Evolutionary conservation across 2,888 invertebrate genomes (phyloP), one percentile per base, ranked within the genome.

Genomic region (Leptopilina drosophilae): DNA sequence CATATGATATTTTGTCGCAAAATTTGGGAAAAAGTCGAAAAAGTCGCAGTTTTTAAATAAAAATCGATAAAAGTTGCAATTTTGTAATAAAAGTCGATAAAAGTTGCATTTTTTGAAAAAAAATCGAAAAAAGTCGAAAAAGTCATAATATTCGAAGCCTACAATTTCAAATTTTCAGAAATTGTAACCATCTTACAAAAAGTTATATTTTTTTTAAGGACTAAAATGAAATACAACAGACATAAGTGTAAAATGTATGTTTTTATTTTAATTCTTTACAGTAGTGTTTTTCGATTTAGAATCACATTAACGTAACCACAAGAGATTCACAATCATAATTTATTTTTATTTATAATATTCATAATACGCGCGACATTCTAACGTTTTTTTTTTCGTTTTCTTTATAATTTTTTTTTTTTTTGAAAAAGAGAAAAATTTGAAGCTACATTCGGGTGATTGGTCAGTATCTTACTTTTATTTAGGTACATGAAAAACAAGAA

Each of bases 281-380:
- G 73, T 73, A 73, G 88, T 94, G 93, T 93, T 94, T 93, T 87
- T 87, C 93, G 93, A 94, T 69, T 53, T 49, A 53, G n/a, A 94
- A 94, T 94, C 93, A 94, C 94, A 90, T 91, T 93, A 94, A 93
- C 93, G 92, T 93, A 91, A 64, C 91, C 93, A 94, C 94, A 94
- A 94, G 93, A 94, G 93, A 94, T 94, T 94, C 94, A 94, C 94
- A 94, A 93, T 94, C 81, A 84, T 84, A 93, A 94, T 93, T 49
- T 49, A 49, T 93, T 93, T 94, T 93, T 93, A 93, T 93, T 93
- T 93, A 93, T 93, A 93, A 93, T 93, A 92, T 93, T 92, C 93
- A 93, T 94, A 93, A 90, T 90, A 90, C 89, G 90, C 89, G 88
- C 86, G 88, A 89, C 88, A 87, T 88, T 86, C 89, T 89, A 89